phyloP scores from a whole-genome alignment of 2,113 vertebrate species.

The Saguinus imperator region DNA sequence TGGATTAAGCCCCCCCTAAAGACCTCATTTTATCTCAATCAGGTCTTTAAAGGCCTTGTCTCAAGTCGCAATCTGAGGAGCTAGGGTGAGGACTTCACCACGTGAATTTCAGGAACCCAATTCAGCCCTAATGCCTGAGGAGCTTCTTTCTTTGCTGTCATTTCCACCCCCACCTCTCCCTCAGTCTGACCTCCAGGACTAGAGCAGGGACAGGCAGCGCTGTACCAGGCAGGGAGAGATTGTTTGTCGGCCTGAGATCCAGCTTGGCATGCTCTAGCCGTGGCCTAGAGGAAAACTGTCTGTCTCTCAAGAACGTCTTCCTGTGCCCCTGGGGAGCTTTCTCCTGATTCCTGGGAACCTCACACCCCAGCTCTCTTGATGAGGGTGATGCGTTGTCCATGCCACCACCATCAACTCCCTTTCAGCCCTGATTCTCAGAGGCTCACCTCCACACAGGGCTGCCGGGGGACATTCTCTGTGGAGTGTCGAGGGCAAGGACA shows the following conservation, averaged over 20 bases:
- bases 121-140: neutral
- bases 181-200: neutral
- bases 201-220: neutral
- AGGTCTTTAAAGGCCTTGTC: neutral
- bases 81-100: neutral
- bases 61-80: neutral
- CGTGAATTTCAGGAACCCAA: neutral
- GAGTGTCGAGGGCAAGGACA: neutral
- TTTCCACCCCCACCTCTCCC: neutral
- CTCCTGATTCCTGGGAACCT: neutral
- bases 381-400: accelerated
- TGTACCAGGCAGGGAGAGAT: accelerated
- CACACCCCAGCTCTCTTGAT: neutral
- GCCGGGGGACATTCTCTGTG: too few species aligned
- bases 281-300: neutral
- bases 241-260: neutral
- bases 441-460: neutral
- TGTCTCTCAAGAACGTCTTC: neutral
- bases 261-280: neutral
- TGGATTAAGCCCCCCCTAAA: neutral
- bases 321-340: neutral
- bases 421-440: neutral
- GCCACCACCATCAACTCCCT: accelerated
- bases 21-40: neutral
- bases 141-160: neutral